Evolutionary conservation across 2,888 invertebrate genomes (phyloP).

Genomic region (Tachystola acroxantha): DNA sequence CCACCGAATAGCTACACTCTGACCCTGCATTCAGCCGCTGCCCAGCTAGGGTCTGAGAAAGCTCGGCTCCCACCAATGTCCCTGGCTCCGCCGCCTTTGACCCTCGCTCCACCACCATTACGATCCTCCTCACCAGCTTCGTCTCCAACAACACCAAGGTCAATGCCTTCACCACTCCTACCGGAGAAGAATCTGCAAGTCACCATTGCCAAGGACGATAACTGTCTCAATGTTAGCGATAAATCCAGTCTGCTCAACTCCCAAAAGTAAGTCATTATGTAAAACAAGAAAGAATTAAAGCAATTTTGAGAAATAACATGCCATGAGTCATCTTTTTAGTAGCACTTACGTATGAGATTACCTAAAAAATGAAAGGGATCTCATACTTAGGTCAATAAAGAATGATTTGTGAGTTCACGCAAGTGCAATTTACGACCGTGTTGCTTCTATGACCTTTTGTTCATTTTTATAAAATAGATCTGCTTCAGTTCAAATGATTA

Average conservation of each 20-base stretch:
- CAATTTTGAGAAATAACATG: background rate
- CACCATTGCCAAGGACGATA: conserved; percentile 59
- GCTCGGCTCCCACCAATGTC: conserved; percentile 62
- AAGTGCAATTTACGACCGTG: conserved; percentile 3
- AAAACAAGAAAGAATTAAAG: background rate
- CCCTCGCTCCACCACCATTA: conserved; percentile 45
- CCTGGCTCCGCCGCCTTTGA: conserved; percentile 50
- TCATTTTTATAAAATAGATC: no score
- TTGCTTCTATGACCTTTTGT: background rate
- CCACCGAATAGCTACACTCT: conserved; percentile 80
- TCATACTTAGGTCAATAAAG: background rate
- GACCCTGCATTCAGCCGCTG: conserved; percentile 63
- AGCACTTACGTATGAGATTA: background rate
- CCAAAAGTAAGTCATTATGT: conserved; percentile 57
- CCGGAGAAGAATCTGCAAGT: conserved; percentile 67
- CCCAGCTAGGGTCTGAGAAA: conserved; percentile 59
- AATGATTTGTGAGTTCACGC: conserved; percentile 2
- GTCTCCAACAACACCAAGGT: conserved; percentile 53
- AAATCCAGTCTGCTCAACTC: conserved; percentile 69
- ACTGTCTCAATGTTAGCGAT: conserved; percentile 61
- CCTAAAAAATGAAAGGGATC: background rate
- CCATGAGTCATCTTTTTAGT: background rate
- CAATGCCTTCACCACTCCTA: conserved; percentile 52
- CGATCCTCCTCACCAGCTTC: conserved; percentile 45
- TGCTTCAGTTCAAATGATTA: no score